These are phyloP conservation scores for Lamprologus speciosus DNA, from an alignment of 2,113 vertebrate species.

Conservation along the genomic window DNA sequence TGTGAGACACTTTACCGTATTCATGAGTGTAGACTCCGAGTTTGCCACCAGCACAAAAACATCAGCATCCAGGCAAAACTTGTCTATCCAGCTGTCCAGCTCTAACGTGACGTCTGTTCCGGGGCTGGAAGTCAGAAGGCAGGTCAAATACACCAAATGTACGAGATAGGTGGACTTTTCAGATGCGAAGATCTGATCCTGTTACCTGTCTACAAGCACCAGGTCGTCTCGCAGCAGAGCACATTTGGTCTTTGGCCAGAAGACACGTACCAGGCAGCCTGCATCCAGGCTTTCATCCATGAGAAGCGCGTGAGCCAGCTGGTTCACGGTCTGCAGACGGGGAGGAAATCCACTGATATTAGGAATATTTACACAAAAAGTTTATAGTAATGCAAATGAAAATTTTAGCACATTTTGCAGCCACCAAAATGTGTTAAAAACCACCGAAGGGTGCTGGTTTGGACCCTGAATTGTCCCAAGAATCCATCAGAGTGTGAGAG, in stretches of 20 bases:
- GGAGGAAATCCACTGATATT: neutral
- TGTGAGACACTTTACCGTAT: slow-evolving; percentile 74
- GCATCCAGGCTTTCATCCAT: slow-evolving; percentile 95
- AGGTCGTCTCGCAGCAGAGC: slow-evolving; percentile 94
- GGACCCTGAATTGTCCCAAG: neutral
- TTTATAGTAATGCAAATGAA: neutral
- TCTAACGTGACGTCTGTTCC: slow-evolving; percentile 94
- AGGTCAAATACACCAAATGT: neutral
- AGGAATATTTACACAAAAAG: neutral
- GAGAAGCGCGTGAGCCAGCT: slow-evolving; percentile 92
- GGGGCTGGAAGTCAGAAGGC: slow-evolving; percentile 68
- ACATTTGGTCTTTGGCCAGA: slow-evolving; percentile 98
- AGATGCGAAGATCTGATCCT: neutral
- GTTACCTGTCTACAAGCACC: slow-evolving; percentile 95
- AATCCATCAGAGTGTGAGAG: neutral
- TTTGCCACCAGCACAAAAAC: slow-evolving; percentile 97
- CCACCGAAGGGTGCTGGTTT: neutral
- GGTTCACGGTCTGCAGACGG: slow-evolving; percentile 86
- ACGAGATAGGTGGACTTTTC: neutral
- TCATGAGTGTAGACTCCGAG: slow-evolving; percentile 97
- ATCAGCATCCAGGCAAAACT: slow-evolving; percentile 95
- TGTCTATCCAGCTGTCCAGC: slow-evolving; percentile 97
- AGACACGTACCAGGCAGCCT: slow-evolving; percentile 91
- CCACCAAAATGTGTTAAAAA: neutral
- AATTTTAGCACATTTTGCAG: neutral